Base-by-base conservation (phyloP, 1,140 invertebrate species). In the Drosophila pandora region DNA sequence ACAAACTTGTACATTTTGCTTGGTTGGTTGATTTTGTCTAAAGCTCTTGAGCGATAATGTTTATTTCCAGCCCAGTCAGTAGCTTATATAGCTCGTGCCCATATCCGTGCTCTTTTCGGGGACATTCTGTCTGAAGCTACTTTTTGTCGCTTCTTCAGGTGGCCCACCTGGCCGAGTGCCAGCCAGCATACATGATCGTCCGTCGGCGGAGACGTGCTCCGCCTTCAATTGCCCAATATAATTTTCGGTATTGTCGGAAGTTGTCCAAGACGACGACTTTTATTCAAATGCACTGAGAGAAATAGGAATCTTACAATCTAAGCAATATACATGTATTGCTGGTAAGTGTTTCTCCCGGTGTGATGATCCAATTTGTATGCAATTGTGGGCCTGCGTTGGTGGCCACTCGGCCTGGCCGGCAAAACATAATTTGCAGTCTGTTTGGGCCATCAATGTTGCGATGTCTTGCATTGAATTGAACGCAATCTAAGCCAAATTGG, bases 1-100 rank as follows among this genome's bases (percentile, higher is more conserved):
- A 91, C 90, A 72, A 91, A 79, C 80, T 90, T 90, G 75, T 60
- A 91, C 90, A 91, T 91, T 60, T 90, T 90, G 61, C 52, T 72
- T 52, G 60, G 49, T 63, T 76, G 54, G 49, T 77, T 53, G 41
- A 10, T 17, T 47, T 7, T 53, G 50, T 69, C 47, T 83, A 64
- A 69, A 73, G 55, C 69, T 64, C 30, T 76, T 57, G 57, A 82
- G 78, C 60, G 78, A 64, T 75, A 74, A 85, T 84, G 81, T 48
- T 25, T 39, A 64, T 45, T 32, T 28, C 43, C 8, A 58, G 43
- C 55, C 39, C 48, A 25, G 9, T 13, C 52, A 37, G 60, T 39
- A 37, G 65, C 68, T 88, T 88, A 83, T 88, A 88, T 88, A 88
- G 63, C 63, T 67, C 63, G 39, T 80, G 57, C 65, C 75, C 28